Evolutionary conservation across 2,888 invertebrate genomes (phyloP), one percentile per base, ranked within the genome.

Genomic region (Malacosoma neustria): DNA sequence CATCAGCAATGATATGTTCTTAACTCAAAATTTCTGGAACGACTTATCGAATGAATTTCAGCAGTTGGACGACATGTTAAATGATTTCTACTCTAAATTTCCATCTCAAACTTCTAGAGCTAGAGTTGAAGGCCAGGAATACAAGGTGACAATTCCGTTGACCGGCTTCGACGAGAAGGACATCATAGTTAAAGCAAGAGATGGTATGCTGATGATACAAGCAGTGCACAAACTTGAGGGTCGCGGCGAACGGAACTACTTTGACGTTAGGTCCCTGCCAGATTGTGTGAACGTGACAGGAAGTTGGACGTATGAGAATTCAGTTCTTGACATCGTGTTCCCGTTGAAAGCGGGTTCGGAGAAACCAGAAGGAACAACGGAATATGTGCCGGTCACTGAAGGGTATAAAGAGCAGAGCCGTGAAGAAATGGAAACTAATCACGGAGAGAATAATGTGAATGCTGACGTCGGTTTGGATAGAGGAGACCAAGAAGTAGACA

Each of bases 161-260:
- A 15, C 42, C 4, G 75, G 68, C 0, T 82, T 62, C 38, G 59
- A 72, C 0, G 75, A 77, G 34, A 70, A 70, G 13, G 81, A 84
- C 4, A 71, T 84, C 6, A 51, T 62, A 0, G 81, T 84, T 5
- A 82, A 82, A 37, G 80, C 77, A 0, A 66, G 64, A 3, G 61
- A 62, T 12, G 74, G 77, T 1, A 34, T 72, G 13, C 39, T 81
- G 30, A 74, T 80, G 75, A 56, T 81, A 14, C 77, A 80, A 44
- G 84, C 82, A 1, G 46, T 54, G 0, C 70, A 67, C 37, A 61
- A 57, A 13, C 39, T 29, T 1, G 35, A 44, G 0, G 54, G 35
- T 2, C 57, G 48, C 0, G 43, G 44, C 1, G 41, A 57, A 36
- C 64, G 42, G 11, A 65, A 46, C 22, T 80, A 73, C 34, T 29